Percentiles rank a stretch among this genome's conserved stretches.
Evolutionary conservation across 2,113 vertebrate genomes (phyloP).

Genomic region (Nesospiza acunhae): DNA sequence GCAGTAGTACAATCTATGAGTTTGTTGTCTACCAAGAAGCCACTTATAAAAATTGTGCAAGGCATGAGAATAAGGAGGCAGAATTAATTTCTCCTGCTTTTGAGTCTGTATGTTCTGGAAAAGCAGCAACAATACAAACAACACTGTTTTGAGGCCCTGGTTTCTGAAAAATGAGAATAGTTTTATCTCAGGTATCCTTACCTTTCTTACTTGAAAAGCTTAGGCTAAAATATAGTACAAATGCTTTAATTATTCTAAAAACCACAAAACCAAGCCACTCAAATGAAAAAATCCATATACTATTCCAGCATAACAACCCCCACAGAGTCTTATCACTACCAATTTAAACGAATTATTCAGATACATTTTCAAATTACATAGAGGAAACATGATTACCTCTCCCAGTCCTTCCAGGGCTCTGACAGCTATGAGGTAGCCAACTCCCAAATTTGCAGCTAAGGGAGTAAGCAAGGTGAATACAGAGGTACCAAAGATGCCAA

Average conservation of each 20-base stretch:
- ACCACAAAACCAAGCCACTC: neutral
- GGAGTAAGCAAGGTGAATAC: slow-evolving; percentile 92
- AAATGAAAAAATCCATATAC: neutral
- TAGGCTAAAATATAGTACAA: neutral
- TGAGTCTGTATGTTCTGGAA: neutral
- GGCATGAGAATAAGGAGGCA: neutral
- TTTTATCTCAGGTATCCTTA: neutral
- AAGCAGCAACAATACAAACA: neutral
- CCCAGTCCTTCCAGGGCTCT: slow-evolving; percentile 91
- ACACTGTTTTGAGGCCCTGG: neutral
- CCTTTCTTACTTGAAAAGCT: neutral
- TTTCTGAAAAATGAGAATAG: neutral
- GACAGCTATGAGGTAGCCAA: slow-evolving; percentile 86
- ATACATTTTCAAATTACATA: neutral
- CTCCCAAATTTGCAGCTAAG: slow-evolving; percentile 85
- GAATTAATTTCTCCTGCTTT: neutral
- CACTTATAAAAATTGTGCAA: neutral
- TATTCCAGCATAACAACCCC: neutral
- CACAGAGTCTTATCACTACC: neutral
- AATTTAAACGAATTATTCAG: neutral
- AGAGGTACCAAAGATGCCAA: slow-evolving; percentile 87
- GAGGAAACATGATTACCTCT: slow-evolving; percentile 79
- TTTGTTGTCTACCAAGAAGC: neutral
- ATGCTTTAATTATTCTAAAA: neutral
- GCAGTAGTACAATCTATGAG: neutral